Evolutionary conservation across 1,140 invertebrate genomes (phyloP).

Genomic region (Papilio xuthus): DNA sequence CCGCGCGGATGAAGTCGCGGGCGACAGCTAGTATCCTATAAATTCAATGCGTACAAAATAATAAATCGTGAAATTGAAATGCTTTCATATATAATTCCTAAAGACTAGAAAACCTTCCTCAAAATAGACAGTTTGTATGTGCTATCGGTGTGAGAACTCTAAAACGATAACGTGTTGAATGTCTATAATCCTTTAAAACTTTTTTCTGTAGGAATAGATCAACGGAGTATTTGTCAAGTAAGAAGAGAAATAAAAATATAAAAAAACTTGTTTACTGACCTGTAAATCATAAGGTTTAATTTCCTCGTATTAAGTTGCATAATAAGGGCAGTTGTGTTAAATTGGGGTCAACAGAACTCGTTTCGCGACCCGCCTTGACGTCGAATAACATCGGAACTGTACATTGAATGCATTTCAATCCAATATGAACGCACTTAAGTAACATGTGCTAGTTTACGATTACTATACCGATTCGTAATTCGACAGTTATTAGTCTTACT

Average conservation of each 20-base stretch:
- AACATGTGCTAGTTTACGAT: neutral
- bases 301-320: conserved; percentile 22
- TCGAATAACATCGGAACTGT: conserved; percentile 7
- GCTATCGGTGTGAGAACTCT: too few species aligned
- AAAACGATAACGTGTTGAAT: too few species aligned
- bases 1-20: too few species aligned
- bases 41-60: neutral
- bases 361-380: conserved; percentile 17
- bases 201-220: too few species aligned
- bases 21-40: neutral
- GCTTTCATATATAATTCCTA: too few species aligned
- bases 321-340: conserved; percentile 22
- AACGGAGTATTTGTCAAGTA: neutral
- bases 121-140: too few species aligned
- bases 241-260: neutral
- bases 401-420: conserved; percentile 18
- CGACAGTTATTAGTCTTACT: neutral
- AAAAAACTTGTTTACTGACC: neutral
- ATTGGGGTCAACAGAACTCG: conserved; percentile 18
- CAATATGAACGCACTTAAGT: neutral
- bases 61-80: too few species aligned
- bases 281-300: conserved; percentile 18
- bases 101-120: too few species aligned
- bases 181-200: too few species aligned
- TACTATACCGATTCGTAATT: neutral